phyloP scores from a whole-genome alignment of 2,113 vertebrate species.

The Spheniscus mendiculus region DNA sequence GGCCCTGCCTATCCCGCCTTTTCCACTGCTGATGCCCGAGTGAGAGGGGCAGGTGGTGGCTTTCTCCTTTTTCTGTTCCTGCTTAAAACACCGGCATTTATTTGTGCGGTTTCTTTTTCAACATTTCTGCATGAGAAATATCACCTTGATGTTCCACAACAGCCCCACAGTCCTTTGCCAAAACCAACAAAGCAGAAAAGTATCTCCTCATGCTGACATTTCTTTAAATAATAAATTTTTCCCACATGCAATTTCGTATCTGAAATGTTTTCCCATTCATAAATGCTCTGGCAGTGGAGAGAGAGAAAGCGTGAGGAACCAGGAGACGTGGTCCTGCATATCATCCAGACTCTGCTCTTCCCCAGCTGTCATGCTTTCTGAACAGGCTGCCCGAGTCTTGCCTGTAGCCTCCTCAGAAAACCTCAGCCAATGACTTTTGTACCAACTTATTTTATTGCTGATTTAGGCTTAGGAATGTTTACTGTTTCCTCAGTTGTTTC shows the following conservation, averaged over 20 bases:
- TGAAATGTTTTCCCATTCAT: not conserved
- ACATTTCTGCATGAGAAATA: not conserved
- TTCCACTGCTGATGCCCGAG: not conserved
- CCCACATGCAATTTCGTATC: not conserved
- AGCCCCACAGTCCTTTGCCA: not conserved
- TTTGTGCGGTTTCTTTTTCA: not conserved
- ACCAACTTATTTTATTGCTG: not conserved
- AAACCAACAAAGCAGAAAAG: not conserved
- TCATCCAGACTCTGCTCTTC: not conserved
- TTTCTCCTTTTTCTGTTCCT: not conserved
- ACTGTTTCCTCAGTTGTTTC: not conserved
- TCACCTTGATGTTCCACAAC: not conserved
- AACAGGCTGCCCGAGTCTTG: not conserved
- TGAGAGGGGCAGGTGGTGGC: not conserved
- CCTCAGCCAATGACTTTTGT: not conserved
- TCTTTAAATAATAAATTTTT: not conserved
- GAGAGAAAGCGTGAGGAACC: not conserved
- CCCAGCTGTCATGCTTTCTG: not conserved
- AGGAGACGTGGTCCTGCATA: too few species aligned
- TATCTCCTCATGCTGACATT: not conserved
- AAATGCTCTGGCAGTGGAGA: not conserved
- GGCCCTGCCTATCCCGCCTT: not conserved
- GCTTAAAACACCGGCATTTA: not conserved
- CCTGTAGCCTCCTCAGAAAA: not conserved
- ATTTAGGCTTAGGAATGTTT: not conserved